Percentiles rank a stretch among this genome's conserved stretches.
Conservation (phyloP, 2,888 invertebrate genomes). For the Pogonocherus hispidulus region DNA sequence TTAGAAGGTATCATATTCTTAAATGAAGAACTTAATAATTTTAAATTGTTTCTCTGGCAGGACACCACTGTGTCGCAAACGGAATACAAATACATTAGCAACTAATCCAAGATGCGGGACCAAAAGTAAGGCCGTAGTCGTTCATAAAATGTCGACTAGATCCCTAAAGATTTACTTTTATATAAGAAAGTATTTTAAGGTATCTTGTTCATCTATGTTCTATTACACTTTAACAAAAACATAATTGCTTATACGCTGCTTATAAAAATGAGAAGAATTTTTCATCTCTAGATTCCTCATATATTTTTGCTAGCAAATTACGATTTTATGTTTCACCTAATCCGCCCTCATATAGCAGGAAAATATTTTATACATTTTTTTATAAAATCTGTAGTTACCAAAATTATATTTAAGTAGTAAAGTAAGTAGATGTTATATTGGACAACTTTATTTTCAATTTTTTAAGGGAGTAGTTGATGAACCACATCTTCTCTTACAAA, state of each 20-base stretch:
- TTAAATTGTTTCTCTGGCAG: not conserved
- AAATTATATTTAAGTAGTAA: no score
- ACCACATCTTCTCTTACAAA: no score
- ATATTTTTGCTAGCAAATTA: not conserved
- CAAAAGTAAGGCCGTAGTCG: conserved; percentile 9
- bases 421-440: no score
- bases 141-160: conserved; percentile 16
- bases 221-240: conserved; percentile 16
- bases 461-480: no score
- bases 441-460: no score
- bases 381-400: no score
- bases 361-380: not conserved
- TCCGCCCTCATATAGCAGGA: not conserved
- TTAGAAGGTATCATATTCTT: no score
- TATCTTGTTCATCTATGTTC: conserved; percentile 16
- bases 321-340: not conserved
- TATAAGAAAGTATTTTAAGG: conserved; percentile 16
- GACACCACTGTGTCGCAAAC: conserved; percentile 4
- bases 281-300: conserved; percentile 1
- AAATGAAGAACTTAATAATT: no score
- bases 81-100: conserved; percentile 8
- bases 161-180: conserved; percentile 17
- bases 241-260: conserved; percentile 16
- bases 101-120: conserved; percentile 5
- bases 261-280: conserved; percentile 5